Conservation (phyloP, 2,113 vertebrate genomes). For the Anser cygnoides region DNA sequence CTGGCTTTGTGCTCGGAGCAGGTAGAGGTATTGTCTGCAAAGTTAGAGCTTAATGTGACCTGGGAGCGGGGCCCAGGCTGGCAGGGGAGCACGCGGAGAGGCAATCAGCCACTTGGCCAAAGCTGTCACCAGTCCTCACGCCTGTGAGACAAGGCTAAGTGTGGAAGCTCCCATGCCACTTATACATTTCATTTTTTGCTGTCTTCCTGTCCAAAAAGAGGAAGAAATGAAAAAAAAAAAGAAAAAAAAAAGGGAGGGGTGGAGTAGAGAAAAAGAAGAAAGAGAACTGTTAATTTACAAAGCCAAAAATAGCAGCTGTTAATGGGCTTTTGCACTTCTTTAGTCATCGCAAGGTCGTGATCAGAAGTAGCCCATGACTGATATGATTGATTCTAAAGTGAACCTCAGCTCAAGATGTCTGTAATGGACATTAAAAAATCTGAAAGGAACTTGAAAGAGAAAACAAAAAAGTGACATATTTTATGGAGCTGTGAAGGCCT, state of each 20-base stretch:
- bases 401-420: slow-evolving; percentile 38
- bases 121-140: slow-evolving; percentile 29
- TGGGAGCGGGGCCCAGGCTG: not conserved
- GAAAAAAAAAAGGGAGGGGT: not conserved
- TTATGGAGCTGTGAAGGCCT: not conserved
- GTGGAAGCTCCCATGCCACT: slow-evolving; percentile 26
- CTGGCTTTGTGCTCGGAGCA: not conserved
- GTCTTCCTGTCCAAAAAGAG: slow-evolving; percentile 64
- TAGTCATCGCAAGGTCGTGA: slow-evolving; percentile 69
- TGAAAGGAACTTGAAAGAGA: slow-evolving; percentile 23
- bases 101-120: slow-evolving; percentile 45
- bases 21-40: not conserved
- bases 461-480: slow-evolving; percentile 51
- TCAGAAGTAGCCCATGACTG: slow-evolving; percentile 68
- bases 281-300: slow-evolving; percentile 65
- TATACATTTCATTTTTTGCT: slow-evolving; percentile 32
- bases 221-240: not conserved
- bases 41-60: not conserved
- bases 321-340: slow-evolving; percentile 70
- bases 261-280: not conserved
- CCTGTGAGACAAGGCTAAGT: slow-evolving; percentile 11
- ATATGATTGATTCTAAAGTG: slow-evolving; percentile 74
- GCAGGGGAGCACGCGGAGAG: not conserved
- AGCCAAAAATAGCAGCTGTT: slow-evolving; percentile 71
- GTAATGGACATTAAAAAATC: slow-evolving; percentile 54